These are phyloP conservation scores for Sphecodes monilicornis DNA, from an alignment of 2,888 invertebrate genomes.

Conservation along the genomic window DNA sequence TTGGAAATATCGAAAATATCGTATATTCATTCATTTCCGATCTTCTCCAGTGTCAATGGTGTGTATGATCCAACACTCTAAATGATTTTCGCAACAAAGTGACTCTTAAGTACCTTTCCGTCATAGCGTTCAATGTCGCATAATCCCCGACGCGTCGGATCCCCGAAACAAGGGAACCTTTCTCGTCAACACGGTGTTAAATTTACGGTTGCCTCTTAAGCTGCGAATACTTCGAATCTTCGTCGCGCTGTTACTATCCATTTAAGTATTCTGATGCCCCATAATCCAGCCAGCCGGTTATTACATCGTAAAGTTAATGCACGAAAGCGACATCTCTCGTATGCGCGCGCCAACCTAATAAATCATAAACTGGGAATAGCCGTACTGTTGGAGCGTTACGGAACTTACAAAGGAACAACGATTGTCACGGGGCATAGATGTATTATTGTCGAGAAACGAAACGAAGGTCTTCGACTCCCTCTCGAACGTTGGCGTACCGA, in stretches of 20 bases:
- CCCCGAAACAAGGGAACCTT: not conserved
- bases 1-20: too few species aligned
- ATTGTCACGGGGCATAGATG: constrained; percentile 10
- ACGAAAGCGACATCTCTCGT: not conserved
- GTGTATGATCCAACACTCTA: not conserved
- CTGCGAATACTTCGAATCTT: not conserved
- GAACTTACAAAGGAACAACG: not conserved
- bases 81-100: not conserved
- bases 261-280: not conserved
- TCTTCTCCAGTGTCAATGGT: too few species aligned
- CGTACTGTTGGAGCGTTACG: not conserved
- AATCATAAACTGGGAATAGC: not conserved
- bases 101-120: not conserved
- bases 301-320: constrained; percentile 11
- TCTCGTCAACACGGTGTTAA: not conserved
- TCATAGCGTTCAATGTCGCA: not conserved
- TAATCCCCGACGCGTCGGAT: not conserved
- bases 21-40: too few species aligned
- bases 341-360: constrained; percentile 7
- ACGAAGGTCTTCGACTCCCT: not conserved
- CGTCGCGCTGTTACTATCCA: not conserved
- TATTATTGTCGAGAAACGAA: not conserved
- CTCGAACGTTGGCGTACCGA: constrained; percentile 16
- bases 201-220: not conserved
- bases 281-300: constrained; percentile 9